Conservation (phyloP, 92 coral and sea anemone species). For the Heteractis magnifica region DNA sequence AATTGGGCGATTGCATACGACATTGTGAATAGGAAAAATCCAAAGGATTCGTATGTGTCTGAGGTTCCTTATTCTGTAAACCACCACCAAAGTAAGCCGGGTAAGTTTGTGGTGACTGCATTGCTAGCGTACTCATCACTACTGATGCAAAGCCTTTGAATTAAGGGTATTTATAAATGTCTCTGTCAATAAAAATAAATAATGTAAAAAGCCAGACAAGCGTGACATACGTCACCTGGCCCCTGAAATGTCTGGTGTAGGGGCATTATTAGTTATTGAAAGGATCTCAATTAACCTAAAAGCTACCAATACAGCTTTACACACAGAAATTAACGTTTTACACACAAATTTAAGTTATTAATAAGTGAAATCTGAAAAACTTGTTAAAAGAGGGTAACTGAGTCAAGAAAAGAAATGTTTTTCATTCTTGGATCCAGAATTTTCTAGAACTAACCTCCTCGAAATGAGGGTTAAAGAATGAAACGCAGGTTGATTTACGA, state of each 20-base stretch:
- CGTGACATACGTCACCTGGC: constrained; percentile 99
- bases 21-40: constrained; percentile 96
- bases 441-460: constrained; percentile 5
- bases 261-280: constrained; percentile 92
- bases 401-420: neutral
- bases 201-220: constrained; percentile 99
- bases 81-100: constrained; percentile 84
- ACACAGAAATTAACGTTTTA: constrained; percentile 71
- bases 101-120: constrained; percentile 98
- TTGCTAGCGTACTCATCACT: constrained; percentile 86
- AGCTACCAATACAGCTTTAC: constrained; percentile 75
- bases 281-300: constrained; percentile 90
- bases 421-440: neutral
- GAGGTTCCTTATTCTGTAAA: constrained; percentile 70
- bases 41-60: constrained; percentile 69
- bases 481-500: constrained; percentile 7
- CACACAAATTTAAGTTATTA: constrained; percentile 51
- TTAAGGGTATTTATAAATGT: constrained; percentile 96
- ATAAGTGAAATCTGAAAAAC: constrained; percentile 27
- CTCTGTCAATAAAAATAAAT: constrained; percentile 73
- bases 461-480: neutral
- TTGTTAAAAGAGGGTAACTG: neutral
- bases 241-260: constrained; percentile 78
- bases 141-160: constrained; percentile 71
- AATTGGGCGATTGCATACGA: constrained; percentile 98